Evolutionary conservation across 2,888 invertebrate species (phyloP).

Genomic region (Prosopocoilus inquinatus): DNA sequence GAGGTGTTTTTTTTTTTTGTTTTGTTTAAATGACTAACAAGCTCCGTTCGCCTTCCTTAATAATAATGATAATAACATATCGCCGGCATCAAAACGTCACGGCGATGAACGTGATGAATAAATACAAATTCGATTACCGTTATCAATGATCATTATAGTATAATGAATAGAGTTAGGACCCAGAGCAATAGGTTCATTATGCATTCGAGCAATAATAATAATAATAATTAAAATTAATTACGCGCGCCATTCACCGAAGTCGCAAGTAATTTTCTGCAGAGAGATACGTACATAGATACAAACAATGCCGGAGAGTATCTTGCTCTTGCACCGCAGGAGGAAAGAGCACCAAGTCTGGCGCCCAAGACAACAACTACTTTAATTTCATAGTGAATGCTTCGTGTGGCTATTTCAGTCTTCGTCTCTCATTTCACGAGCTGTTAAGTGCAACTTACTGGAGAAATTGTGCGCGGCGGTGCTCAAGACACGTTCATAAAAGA

Average conservation of each 20-base stretch:
- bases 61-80: no score
- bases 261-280: background rate
- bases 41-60: no score
- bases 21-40: no score
- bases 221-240: constrained; percentile 5
- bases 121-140: constrained; percentile 7
- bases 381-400: background rate
- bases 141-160: no score
- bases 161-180: background rate
- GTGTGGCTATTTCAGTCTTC: background rate
- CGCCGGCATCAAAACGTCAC: no score
- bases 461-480: background rate
- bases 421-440: background rate
- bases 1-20: no score
- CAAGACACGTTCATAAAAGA: background rate
- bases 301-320: background rate
- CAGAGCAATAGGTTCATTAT: background rate
- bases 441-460: background rate
- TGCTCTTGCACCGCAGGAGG: no score
- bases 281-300: no score
- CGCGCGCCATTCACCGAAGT: background rate
- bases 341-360: background rate
- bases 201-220: background rate
- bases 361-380: background rate
- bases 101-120: background rate